Evolutionary conservation across 1,140 invertebrate species (phyloP).

Genomic region (Megathymus violae): DNA sequence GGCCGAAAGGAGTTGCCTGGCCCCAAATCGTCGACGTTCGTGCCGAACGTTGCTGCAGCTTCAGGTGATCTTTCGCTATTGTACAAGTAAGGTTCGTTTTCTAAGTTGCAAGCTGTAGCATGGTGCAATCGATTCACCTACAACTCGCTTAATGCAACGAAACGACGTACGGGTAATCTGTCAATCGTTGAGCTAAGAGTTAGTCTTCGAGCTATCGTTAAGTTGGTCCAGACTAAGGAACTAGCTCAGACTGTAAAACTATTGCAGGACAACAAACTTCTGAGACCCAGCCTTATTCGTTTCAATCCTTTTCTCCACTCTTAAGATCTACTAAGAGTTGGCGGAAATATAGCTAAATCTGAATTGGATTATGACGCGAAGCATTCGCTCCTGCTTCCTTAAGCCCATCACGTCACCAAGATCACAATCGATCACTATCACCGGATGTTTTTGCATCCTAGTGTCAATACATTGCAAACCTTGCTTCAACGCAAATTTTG

Average conservation of each 20-base stretch:
- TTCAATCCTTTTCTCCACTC: not conserved
- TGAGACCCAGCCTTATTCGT: not conserved
- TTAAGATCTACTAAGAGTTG: not conserved
- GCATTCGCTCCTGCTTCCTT: not conserved
- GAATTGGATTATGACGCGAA: not conserved
- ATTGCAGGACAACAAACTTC: not conserved
- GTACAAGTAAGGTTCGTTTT: not conserved
- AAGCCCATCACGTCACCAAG: not conserved
- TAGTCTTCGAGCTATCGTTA: not conserved
- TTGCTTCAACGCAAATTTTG: constrained; percentile 4
- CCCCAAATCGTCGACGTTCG: not conserved
- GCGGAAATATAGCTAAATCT: not conserved
- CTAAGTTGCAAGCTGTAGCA: not conserved
- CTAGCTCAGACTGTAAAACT: not conserved
- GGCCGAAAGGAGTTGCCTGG: not conserved
- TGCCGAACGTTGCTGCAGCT: not conserved
- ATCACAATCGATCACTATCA: not conserved
- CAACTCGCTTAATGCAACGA: not conserved
- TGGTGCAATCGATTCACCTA: not conserved
- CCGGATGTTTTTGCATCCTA: not conserved
- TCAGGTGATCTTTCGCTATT: not conserved
- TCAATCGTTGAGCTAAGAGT: not conserved
- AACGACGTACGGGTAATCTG: not conserved
- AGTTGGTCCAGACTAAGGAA: not conserved
- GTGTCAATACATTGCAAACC: not conserved